Percentiles rank a stretch among this genome's conserved stretches.
Conservation (phyloP, 2,797 vertebrate species). For the Paramormyrops hopkinsi region DNA sequence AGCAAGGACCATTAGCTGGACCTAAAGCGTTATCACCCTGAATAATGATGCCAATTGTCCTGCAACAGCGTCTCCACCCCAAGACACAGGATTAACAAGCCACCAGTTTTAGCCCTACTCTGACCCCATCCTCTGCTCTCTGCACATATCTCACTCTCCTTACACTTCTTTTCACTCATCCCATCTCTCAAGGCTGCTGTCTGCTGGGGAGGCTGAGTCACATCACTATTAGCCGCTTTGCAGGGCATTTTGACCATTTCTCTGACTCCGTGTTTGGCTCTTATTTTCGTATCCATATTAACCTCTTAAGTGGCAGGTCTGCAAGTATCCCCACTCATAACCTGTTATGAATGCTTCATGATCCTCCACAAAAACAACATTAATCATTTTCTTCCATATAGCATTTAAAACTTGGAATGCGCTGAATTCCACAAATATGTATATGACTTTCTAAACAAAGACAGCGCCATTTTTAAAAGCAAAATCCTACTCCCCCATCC, state of each 20-base stretch:
- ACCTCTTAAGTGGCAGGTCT: background rate
- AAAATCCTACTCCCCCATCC: background rate
- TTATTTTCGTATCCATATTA: background rate
- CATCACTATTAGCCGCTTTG: background rate
- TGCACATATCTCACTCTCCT: background rate
- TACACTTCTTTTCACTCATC: background rate
- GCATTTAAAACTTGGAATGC: background rate
- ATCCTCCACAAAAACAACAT: background rate
- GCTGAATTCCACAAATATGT: background rate
- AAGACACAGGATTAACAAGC: conserved; percentile 22
- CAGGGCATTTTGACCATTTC: background rate
- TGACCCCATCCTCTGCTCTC: background rate
- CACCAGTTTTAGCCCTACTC: conserved; percentile 17
- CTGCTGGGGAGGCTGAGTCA: background rate
- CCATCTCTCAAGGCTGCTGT: background rate
- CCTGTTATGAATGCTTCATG: background rate
- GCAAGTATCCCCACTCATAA: background rate
- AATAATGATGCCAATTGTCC: conserved; percentile 51
- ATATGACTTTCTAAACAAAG: background rate
- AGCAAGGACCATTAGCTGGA: conserved; percentile 61
- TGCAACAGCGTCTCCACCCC: conserved; percentile 14
- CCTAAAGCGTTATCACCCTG: conserved; percentile 55
- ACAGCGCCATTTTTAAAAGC: background rate
- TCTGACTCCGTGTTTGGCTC: background rate
- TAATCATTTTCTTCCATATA: background rate